phyloP scores from a whole-genome alignment of 2,113 vertebrate species.

The Ondatra zibethicus region DNA sequence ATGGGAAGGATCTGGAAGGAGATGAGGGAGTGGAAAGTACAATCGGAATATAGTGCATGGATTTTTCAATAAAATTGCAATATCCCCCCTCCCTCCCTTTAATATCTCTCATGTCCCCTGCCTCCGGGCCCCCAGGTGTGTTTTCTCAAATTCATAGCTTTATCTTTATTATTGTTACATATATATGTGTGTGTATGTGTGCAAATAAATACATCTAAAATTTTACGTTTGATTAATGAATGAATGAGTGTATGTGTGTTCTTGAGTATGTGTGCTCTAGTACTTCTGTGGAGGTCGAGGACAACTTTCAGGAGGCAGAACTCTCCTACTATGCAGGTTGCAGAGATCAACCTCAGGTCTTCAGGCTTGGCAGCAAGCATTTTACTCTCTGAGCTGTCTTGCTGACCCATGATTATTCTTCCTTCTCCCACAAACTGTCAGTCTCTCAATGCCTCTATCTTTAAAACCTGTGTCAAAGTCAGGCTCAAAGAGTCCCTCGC shows the following conservation, averaged over 20 bases:
- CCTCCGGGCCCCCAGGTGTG: too few species aligned
- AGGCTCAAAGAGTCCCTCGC: too few species aligned
- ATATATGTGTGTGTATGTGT: not conserved
- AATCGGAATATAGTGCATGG: not conserved
- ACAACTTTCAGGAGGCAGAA: not conserved
- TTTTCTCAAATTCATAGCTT: not conserved
- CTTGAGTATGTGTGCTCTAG: not conserved
- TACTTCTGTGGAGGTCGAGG: not conserved
- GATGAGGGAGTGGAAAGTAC: not conserved
- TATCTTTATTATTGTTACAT: not conserved
- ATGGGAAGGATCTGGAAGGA: not conserved
- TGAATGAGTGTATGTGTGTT: not conserved
- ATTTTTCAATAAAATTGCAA: not conserved
- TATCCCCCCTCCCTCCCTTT: not conserved
- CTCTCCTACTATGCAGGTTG: not conserved
- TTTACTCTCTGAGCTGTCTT: too few species aligned
- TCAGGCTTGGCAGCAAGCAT: too few species aligned
- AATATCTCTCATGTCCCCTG: not conserved
- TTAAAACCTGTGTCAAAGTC: too few species aligned
- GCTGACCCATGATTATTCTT: too few species aligned
- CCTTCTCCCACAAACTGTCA: too few species aligned
- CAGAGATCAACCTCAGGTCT: not conserved
- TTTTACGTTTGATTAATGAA: not conserved
- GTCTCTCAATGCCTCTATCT: too few species aligned
- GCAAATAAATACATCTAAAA: not conserved